A percentile compares a stretch with the other conserved stretches of the same genome.
Conservation (phyloP, 1,140 invertebrate species). For the Gryllus bimaculatus region DNA sequence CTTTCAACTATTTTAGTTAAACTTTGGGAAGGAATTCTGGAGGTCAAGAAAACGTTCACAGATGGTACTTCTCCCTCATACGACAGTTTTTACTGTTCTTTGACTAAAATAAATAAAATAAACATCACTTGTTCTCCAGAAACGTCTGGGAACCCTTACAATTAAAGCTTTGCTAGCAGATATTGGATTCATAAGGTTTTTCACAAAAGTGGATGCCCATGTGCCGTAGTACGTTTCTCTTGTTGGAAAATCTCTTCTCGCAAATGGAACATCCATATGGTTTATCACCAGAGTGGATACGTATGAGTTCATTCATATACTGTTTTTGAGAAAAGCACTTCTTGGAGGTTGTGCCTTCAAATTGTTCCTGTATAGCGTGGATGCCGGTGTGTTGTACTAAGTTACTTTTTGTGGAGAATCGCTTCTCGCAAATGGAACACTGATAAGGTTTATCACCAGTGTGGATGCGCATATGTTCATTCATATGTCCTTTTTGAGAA, state of each 20-base stretch:
- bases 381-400: slow-evolving; percentile 11
- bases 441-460: slow-evolving; percentile 14
- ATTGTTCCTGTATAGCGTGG: slow-evolving; percentile 32
- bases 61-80: too few species aligned
- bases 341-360: slow-evolving; percentile 45
- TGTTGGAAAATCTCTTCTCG: slow-evolving; percentile 41
- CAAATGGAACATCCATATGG: slow-evolving; percentile 39
- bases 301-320: slow-evolving; percentile 35
- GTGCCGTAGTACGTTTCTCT: too few species aligned
- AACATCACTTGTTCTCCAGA: too few species aligned
- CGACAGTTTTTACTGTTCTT: too few species aligned
- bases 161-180: too few species aligned
- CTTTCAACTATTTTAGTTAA: too few species aligned
- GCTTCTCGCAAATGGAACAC: slow-evolving; percentile 12
- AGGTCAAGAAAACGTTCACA: too few species aligned
- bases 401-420: background rate
- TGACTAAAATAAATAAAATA: too few species aligned
- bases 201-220: too few species aligned
- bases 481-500: background rate
- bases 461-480: slow-evolving; percentile 16
- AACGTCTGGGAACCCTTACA: too few species aligned
- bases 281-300: slow-evolving; percentile 32
- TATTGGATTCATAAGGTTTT: too few species aligned
- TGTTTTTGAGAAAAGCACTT: slow-evolving; percentile 42
- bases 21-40: too few species aligned